Percentiles rank a stretch among this genome's conserved stretches.
phyloP scores from a whole-genome alignment of 2,888 invertebrate genomes.

The Drosophila borborema region DNA sequence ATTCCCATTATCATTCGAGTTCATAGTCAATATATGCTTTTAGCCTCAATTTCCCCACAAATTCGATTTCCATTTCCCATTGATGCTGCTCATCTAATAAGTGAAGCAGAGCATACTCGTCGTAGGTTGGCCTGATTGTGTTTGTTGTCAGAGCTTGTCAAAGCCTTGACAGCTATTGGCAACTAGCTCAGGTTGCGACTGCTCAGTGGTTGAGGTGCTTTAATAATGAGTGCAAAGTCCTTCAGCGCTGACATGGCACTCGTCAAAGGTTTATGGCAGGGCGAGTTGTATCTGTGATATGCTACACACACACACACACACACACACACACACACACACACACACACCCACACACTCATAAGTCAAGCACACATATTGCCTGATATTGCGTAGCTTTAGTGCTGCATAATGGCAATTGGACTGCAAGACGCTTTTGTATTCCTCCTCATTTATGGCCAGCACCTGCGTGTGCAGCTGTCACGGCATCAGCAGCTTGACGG shows the following conservation, averaged over 20 bases:
- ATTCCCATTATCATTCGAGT: not conserved
- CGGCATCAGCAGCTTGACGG: constrained; percentile 37
- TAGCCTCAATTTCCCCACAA: no score
- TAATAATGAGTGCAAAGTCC: constrained; percentile 63
- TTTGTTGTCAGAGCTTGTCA: constrained; percentile 16
- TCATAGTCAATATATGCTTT: no score
- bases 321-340: not conserved
- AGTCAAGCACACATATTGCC: not conserved
- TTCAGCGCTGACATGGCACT: constrained; percentile 26
- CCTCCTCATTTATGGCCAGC: constrained; percentile 29
- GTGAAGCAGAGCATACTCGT: not conserved
- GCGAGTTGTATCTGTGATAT: constrained; percentile 16
- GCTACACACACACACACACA: not conserved
- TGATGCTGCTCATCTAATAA: not conserved
- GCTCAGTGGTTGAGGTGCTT: constrained; percentile 23
- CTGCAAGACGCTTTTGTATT: constrained; percentile 30
- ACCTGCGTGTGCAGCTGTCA: constrained; percentile 28
- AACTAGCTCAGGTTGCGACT: not conserved
- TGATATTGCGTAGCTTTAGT: constrained; percentile 29
- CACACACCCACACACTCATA: not conserved
- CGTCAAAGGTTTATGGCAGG: constrained; percentile 45
- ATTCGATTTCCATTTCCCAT: not conserved
- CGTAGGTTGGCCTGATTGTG: constrained; percentile 18
- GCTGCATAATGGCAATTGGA: constrained; percentile 37
- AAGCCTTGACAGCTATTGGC: constrained; percentile 40